phyloP scores from a whole-genome alignment of 64 coral and sea anemone genomes.

The Platygyra sinensis region DNA sequence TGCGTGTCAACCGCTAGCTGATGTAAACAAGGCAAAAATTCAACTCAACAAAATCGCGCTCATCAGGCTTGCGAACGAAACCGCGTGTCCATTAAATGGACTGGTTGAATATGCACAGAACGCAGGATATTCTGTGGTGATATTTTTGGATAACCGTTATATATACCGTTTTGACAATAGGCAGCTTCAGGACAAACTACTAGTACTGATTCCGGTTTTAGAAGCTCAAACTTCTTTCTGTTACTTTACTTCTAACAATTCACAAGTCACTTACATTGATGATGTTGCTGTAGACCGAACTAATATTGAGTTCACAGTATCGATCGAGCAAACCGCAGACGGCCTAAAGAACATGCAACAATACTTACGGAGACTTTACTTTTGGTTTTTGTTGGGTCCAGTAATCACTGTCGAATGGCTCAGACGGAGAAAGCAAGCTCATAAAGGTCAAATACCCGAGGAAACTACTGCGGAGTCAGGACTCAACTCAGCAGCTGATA shows the following conservation, averaged over 20 bases:
- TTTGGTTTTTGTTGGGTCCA: background rate
- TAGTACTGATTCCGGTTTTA: background rate
- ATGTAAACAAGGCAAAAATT: background rate
- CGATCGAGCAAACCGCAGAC: background rate
- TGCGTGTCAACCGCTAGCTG: background rate
- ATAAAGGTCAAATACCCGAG: background rate
- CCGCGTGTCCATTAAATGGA: background rate
- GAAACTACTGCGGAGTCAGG: background rate
- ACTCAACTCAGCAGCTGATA: background rate
- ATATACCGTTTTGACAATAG: background rate
- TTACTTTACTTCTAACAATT: no score
- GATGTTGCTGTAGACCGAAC: no score
- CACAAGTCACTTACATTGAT: no score
- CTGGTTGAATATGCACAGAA: background rate
- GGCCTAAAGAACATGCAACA: background rate
- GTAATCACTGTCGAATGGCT: background rate
- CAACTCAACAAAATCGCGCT: conserved; percentile 1
- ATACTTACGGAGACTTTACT: no score
- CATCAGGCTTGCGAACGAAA: background rate
- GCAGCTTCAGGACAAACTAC: background rate
- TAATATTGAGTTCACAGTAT: no score
- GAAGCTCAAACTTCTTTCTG: no score
- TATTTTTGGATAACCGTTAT: background rate
- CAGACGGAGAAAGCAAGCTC: background rate
- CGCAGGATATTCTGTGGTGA: conserved; percentile 7